Evolutionary conservation across 1,140 invertebrate species (phyloP).

Genomic region (Drosophila funebris): DNA sequence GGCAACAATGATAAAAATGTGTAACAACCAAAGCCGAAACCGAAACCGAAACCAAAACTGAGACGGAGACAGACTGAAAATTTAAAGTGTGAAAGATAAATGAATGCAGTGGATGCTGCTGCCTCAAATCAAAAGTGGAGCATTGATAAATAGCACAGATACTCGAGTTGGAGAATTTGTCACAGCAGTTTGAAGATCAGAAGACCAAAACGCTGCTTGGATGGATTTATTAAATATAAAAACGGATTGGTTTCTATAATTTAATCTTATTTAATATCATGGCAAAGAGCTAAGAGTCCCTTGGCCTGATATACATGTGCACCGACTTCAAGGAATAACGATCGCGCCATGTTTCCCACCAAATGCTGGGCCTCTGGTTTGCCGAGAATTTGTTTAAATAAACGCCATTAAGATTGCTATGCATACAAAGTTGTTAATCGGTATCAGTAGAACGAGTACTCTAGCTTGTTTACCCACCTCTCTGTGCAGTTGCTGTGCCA

Average conservation of each 20-base stretch:
- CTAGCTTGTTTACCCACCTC: not conserved
- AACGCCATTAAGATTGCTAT: not conserved
- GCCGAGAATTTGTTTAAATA: not conserved
- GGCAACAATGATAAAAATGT: constrained; percentile 46
- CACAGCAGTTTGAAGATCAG: not conserved
- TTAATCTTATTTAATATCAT: too few relatives aligned
- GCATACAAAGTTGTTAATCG: not conserved
- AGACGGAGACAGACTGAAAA: constrained; percentile 33
- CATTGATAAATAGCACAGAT: constrained; percentile 6
- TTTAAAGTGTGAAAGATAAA: constrained; percentile 69
- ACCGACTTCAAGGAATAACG: not conserved
- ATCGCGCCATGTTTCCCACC: not conserved
- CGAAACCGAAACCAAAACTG: constrained; percentile 3
- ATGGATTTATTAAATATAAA: too few relatives aligned
- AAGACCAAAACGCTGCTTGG: too few relatives aligned
- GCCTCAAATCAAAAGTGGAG: constrained; percentile 14
- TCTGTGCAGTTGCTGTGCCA: not conserved
- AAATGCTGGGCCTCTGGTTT: not conserved
- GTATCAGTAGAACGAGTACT: not conserved
- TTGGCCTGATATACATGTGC: not conserved
- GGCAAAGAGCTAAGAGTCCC: too few relatives aligned
- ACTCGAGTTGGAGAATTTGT: not conserved
- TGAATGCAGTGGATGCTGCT: constrained; percentile 35
- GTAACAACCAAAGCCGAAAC: constrained; percentile 41
- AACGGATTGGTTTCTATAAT: too few relatives aligned